These are phyloP conservation scores for Stenodera caucasica DNA, from an alignment of 2,888 invertebrate species.

Conservation along the genomic window DNA sequence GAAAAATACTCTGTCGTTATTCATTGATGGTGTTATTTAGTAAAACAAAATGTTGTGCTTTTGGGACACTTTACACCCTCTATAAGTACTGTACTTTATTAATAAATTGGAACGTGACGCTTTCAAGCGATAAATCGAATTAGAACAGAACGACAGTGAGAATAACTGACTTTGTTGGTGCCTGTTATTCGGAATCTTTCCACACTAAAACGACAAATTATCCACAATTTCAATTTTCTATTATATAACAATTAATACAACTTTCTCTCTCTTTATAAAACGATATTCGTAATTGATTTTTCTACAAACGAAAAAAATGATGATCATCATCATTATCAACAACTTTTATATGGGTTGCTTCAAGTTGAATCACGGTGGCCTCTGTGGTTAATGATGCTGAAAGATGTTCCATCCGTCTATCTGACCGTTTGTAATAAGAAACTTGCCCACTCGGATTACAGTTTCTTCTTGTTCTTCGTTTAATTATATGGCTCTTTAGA, in stretches of 20 bases:
- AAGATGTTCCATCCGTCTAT: background rate
- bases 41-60: background rate
- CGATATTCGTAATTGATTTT: no score
- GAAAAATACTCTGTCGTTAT: background rate
- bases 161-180: constrained; percentile 1
- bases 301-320: no score
- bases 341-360: background rate
- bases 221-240: no score
- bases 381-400: constrained; percentile 6
- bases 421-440: background rate
- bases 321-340: background rate
- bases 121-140: constrained; percentile 11
- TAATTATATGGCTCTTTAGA: constrained; percentile 5
- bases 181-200: background rate
- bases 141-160: constrained; percentile 5
- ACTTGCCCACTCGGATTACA: background rate
- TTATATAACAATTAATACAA: no score
- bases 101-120: constrained; percentile 15
- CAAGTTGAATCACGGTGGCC: background rate
- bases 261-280: no score
- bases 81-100: constrained; percentile 14
- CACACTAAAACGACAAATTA: no score
- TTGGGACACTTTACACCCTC: constrained; percentile 19
- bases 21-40: background rate
- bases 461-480: background rate